Base-by-base conservation (phyloP, 2,797 vertebrate species). In the Echiichthys vipera region DNA sequence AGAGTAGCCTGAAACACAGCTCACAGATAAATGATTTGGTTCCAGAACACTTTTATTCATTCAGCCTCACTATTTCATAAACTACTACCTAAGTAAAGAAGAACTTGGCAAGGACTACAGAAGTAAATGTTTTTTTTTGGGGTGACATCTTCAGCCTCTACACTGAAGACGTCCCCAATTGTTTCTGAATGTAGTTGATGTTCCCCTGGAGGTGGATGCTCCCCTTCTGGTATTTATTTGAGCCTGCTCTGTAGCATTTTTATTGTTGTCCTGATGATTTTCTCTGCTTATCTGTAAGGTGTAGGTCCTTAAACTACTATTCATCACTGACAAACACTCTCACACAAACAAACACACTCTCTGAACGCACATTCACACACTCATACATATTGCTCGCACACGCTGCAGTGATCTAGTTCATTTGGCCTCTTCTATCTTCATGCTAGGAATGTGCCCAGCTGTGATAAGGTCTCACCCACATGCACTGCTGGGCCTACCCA, bases 361-460 rank as follows among this genome's bases (percentile, higher is more conserved):
- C 8, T 43, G 17, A 56, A 37, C 67, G 53, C 57, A 70, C 64
- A 72, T 34, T 20, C 36, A 37, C 24, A 43, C 69, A 46, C 50
- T 30, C 56, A 50, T 14, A 46, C 64, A 54, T 58, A 72, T 80
- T 77, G 29, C 77, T 71, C 81, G 73, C 69, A 80, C 68, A 73
- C 50, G 13, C 25, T 61, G 73, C 53, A 50, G 83, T 89, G 86
- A 89, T 92, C 80, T 84, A 83, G 67, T 90, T 91, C 81, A 84
- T 93, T 93, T 93, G 84, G 84, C 88, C 87, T 88, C 89, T 78
- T 93, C 89, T 94, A 93, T 94, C 91, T 88, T 91, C 71, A 80
- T 88, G 84, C 80, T 80, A 89, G 86, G 92, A 92, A 91, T 91
- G 90, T 91, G 80, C 88, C 90, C 88, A 84, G 74, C 80, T 78